Base-by-base conservation (phyloP, 1,140 invertebrate species). In the Apocrypta bakeri region DNA sequence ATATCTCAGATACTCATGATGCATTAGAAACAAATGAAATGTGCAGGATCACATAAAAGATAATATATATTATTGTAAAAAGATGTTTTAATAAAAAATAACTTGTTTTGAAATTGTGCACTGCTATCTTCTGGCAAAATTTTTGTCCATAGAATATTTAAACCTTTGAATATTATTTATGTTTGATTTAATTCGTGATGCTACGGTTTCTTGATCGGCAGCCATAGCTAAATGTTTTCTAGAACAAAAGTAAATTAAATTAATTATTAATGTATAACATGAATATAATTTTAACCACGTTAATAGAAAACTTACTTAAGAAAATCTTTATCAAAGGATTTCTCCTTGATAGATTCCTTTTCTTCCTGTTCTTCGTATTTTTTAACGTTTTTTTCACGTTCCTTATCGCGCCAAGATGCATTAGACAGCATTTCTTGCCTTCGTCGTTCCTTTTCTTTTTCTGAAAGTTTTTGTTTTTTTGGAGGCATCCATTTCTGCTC, bases 351-450 rank as follows among this genome's bases (percentile, higher is more conserved):
- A 63, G 93, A 91, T 87, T 96, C 95, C 75, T 92, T 93, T 33
- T 93, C 92, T 48, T 95, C 94, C 84, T 94, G 93, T 85, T 95
- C 93, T 8, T 92, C 92, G 87, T 96, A 95, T 42, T 92, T 91
- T 85, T 93, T 94, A 0, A 97, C 93, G 86, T 94, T 95, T 85
- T 92, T 92, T 64, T 92, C 92, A 78, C 96, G 90, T 87, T 96
- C 94, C 82, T 94, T 94, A 79, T 97, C 95, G 11, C 96, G 92
- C 93, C 94, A 94, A 79, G 92, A 91, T 1, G 96, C 96, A 92
- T 97, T 96, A 33, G 93, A 90, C 93, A 96, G 95, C 97, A 98
- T 98, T 92, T 97, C 96, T 72, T 93, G 92, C 81, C 96, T 90
- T 78, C 93, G 92, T 68, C 92, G 92, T 87, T 97, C 95, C 84